Base-by-base conservation (phyloP, 2,113 vertebrate genomes). In the Columbina picui region DNA sequence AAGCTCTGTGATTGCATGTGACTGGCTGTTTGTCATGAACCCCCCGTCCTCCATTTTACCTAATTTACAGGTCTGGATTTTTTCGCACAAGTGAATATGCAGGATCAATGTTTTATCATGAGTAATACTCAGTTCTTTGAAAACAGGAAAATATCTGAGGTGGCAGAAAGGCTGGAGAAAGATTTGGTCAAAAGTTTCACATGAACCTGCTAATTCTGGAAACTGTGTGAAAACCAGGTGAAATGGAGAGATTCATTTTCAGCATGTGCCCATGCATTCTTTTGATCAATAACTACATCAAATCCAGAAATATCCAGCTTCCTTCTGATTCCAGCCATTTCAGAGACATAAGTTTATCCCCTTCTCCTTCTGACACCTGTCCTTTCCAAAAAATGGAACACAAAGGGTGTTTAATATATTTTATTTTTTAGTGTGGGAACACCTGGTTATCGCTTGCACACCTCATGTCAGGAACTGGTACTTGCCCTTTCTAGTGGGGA, bases 361-460 rank as follows among this genome's bases (percentile, higher is more conserved):
- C 7, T 75, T 89, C 57, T 84, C 23, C 27, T 80, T 45, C 8
- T 38, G 26, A 91, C 10, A 53, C 3, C 41, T 69, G 30, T 64
- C 36, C 91, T 83, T 61, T 88, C 53, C n/a, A 52, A 27, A 88
- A 81, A 69, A 87, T 3, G 4, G 32, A 95, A 74, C 8, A 77
- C 74, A 85, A 50, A 45, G 1, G 20, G 1, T 39, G 34, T 36
- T 63, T 63, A 56, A 64, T 71, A 20, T 14, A 25, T 53, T 61
- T 83, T 71, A 41, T 85, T 88, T 83, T 67, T 56, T 56, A 77
- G 12, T 1, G 2, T 59, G 20, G 22, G 55, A 95, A 76, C 71
- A 86, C 29, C 50, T 80, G 75, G n/a, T 59, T 90, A 63, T 55
- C 70, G 29, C 10, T 34, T 61, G 68, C 68, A 73, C 71, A 82